Evolutionary conservation across 2,888 invertebrate species (phyloP), one percentile per base, ranked within the genome.

Genomic region (Ferdinandea cuprea): DNA sequence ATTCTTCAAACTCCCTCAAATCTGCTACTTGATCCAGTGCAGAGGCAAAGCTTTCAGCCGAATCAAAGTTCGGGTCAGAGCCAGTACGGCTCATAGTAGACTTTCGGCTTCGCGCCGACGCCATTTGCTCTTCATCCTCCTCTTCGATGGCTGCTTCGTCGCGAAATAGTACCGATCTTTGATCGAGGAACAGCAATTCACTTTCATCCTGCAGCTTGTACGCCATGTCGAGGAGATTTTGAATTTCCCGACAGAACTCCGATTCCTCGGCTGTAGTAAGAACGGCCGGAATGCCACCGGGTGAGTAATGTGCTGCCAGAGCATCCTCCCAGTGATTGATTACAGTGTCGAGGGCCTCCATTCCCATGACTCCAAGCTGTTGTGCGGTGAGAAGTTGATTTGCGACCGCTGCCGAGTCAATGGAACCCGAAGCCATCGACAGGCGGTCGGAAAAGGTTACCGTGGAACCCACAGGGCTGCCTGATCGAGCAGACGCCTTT

Each of bases 311-410:
- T 40, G 96, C 94, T 0, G 95, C 94, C 85, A 98, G 91, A 9
- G 98, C 98, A 91, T 98, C 98, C 91, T 99, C 98, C 98, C 98
- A 98, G 89, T 96, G 97, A 89, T 95, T 96, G 86, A 98, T 96
- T 83, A 97, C 97, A 15, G 96, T 95, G 88, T 97, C 97, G 86
- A 98, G 91, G 0, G 98, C 96, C 91, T 98, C 98, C 95, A 98
- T 95, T 37, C 98, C 97, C 94, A 97, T 95, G 28, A 96, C 95
- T 76, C 97, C 97, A 30, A 97, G 92, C 87, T 97, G 97, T 88
- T 97, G 96, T 0, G 97, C 96, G 2, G 96, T 95, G 35, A 97
- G 92, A 80, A 93, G 94, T 85, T 92, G 92, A 21, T 86, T 86
- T n/a, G 85, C 63, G 17, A 85, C 84, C 4, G 91, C 92, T 1